Percentiles rank a stretch among this genome's conserved stretches.
These are phyloP conservation scores for Micropterix aruncella DNA, from an alignment of 2,888 invertebrate species.

Conservation along the genomic window DNA sequence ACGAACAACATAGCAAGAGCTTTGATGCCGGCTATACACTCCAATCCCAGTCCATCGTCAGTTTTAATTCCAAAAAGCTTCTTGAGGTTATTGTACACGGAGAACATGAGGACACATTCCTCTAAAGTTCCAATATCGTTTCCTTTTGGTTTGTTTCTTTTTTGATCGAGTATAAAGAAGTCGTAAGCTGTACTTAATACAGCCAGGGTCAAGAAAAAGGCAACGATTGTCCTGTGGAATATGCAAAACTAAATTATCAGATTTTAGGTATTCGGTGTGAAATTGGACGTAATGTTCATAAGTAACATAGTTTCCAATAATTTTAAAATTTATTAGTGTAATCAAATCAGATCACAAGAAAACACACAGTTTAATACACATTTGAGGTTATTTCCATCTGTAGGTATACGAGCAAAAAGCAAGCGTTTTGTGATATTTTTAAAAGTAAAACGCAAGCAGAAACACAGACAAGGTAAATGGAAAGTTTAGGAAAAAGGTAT, in stretches of 20 bases:
- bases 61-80: constrained; percentile 43
- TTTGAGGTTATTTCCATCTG: too few relatives aligned
- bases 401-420: too few relatives aligned
- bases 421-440: too few relatives aligned
- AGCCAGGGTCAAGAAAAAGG: constrained; percentile 29
- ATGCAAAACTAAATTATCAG: constrained; percentile 7
- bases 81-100: constrained; percentile 40
- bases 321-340: too few relatives aligned
- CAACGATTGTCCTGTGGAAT: constrained; percentile 28
- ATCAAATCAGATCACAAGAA: too few relatives aligned
- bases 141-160: constrained; percentile 20
- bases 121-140: constrained; percentile 14
- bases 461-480: too few relatives aligned
- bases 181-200: constrained; percentile 35
- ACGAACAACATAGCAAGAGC: constrained; percentile 54
- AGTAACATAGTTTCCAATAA: too few relatives aligned
- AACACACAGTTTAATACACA: too few relatives aligned
- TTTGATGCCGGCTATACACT: constrained; percentile 51
- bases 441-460: too few relatives aligned
- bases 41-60: constrained; percentile 42
- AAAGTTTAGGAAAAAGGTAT: too few relatives aligned
- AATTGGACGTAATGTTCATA: too few relatives aligned
- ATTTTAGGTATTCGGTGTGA: background rate
- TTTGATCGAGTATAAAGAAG: constrained; percentile 20
- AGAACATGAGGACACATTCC: constrained; percentile 36